These are phyloP conservation scores for Hydrotaea cyrtoneurina DNA, from an alignment of 2,888 invertebrate genomes.

Conservation along the genomic window DNA sequence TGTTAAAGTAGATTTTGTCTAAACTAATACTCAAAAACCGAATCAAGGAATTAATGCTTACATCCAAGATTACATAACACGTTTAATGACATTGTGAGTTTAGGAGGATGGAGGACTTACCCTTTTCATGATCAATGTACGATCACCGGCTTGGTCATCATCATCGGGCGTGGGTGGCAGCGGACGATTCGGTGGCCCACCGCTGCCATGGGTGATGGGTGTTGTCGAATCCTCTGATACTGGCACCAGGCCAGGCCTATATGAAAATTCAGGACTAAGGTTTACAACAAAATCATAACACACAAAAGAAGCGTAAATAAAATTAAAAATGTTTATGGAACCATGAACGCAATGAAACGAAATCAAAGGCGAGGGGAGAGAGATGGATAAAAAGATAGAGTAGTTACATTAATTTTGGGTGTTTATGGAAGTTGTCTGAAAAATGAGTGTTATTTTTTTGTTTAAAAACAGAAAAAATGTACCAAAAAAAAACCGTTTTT, in stretches of 20 bases:
- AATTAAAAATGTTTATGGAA: conserved; percentile 51
- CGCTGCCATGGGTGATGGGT: conserved; percentile 80
- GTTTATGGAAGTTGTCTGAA: no score
- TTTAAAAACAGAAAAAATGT: no score
- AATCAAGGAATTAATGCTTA: conserved; percentile 16
- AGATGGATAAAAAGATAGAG: conserved; percentile 41
- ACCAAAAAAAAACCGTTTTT: no score
- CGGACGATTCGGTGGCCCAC: conserved; percentile 94
- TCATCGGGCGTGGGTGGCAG: conserved; percentile 97
- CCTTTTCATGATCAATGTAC: conserved; percentile 95
- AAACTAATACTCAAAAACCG: conserved; percentile 40
- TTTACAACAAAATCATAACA: conserved; percentile 65
- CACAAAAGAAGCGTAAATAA: conserved; percentile 56
- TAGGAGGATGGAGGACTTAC: conserved; percentile 83
- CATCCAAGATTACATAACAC: not conserved
- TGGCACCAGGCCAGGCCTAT: conserved; percentile 87
- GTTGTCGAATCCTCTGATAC: conserved; percentile 83
- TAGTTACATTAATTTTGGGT: not conserved
- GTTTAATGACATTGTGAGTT: not conserved
- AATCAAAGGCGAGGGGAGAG: conserved; percentile 50
- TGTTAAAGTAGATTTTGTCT: conserved; percentile 35
- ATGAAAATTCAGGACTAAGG: conserved; percentile 90
- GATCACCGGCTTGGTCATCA: conserved; percentile 90
- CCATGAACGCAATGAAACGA: conserved; percentile 63
- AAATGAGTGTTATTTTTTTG: no score